Conservation (phyloP, 2,113 vertebrate genomes). For the Clarias magur region DNA sequence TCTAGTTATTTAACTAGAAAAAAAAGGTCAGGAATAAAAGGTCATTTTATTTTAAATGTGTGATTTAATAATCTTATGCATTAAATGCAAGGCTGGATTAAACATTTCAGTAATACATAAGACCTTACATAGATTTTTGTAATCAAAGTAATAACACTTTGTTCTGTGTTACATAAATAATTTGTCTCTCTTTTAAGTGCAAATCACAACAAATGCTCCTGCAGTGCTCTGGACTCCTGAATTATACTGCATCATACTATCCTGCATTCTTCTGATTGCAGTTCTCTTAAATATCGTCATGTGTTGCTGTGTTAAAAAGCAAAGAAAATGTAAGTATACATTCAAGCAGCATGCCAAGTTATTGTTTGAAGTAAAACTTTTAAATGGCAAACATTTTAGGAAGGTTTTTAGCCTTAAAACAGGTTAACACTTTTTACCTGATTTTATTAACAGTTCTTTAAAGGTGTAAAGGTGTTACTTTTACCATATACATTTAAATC, state of each 20-base stretch:
- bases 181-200: not conserved
- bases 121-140: not conserved
- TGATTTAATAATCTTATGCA: not conserved
- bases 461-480: no score
- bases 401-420: no score
- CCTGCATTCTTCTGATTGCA: slow-evolving; percentile 57
- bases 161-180: not conserved
- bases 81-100: not conserved
- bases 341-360: not conserved
- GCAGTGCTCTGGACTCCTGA: not conserved
- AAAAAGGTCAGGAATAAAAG: not conserved
- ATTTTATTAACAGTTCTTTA: no score
- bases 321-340: slow-evolving; percentile 56
- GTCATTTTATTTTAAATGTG: not conserved
- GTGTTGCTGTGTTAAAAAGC: slow-evolving; percentile 61
- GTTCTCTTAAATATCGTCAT: slow-evolving; percentile 58
- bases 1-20: not conserved
- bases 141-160: not conserved
- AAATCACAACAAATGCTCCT: not conserved
- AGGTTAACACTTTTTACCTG: no score
- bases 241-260: slow-evolving; percentile 45
- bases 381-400: no score
- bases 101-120: not conserved
- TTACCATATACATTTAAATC: no score
- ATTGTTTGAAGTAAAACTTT: no score